A percentile compares a stretch with the other conserved stretches of the same genome.
phyloP scores from a whole-genome alignment of 2,888 invertebrate species.

The Lasius fuliginosus region DNA sequence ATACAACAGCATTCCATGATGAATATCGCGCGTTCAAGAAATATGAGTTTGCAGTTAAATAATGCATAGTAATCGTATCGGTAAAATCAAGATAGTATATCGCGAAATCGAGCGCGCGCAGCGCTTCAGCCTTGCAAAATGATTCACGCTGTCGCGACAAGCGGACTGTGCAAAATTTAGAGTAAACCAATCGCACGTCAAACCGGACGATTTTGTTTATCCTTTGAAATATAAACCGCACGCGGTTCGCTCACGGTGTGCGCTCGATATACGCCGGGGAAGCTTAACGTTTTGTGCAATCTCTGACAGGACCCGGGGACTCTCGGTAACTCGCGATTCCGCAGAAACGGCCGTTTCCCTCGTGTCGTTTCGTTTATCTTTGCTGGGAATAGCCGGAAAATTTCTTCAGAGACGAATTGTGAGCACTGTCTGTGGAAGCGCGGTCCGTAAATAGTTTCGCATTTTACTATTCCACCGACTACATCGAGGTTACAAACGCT shows the following conservation, averaged over 20 bases:
- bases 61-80: not conserved
- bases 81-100: conserved; percentile 30
- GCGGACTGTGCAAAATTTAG: not conserved
- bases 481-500: conserved; percentile 22
- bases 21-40: not conserved
- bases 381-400: conserved; percentile 28
- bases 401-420: conserved; percentile 51
- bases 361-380: conserved; percentile 19
- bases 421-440: not conserved
- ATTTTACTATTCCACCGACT: conserved; percentile 27
- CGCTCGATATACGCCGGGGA: not conserved
- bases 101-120: not conserved
- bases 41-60: conserved; percentile 26
- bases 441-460: conserved; percentile 16
- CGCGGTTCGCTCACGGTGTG: not conserved
- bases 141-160: conserved; percentile 10
- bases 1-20: not conserved
- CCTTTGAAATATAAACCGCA: conserved; percentile 34
- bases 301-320: conserved; percentile 16
- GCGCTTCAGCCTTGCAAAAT: not conserved
- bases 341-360: conserved; percentile 20
- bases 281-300: conserved; percentile 47
- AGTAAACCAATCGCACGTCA: conserved; percentile 22
- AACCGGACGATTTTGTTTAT: conserved; percentile 24
- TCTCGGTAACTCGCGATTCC: not conserved